A percentile compares a stretch with the other conserved stretches of the same genome.
These are phyloP conservation scores for Bimastos eiseni DNA, from an alignment of 2,888 invertebrate species.

Conservation along the genomic window DNA sequence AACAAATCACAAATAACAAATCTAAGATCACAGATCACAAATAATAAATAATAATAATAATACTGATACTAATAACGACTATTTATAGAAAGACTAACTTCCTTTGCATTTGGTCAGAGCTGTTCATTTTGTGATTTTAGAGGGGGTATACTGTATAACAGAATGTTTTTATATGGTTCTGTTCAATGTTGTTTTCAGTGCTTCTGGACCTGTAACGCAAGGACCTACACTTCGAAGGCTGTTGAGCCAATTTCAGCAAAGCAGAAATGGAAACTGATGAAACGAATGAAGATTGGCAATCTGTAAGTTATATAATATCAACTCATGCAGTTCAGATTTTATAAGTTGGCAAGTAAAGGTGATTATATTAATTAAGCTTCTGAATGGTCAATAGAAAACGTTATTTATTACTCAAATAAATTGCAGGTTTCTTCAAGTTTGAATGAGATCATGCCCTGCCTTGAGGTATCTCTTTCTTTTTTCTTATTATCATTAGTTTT, in stretches of 20 bases:
- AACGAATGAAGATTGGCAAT: not conserved
- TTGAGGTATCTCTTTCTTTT: not conserved
- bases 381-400: not conserved
- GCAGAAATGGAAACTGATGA: not conserved
- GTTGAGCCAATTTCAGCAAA: not conserved
- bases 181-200: no score
- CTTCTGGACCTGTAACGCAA: not conserved
- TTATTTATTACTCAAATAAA: not conserved
- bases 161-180: no score
- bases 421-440: not conserved
- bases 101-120: not conserved
- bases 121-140: not conserved
- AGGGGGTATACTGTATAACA: no score
- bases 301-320: constrained; percentile 4
- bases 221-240: not conserved
- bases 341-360: no score
- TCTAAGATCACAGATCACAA: no score
- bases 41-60: no score
- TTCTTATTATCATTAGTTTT: not conserved
- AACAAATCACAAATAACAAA: no score
- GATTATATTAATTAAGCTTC: no score
- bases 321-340: no score
- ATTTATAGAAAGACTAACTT: no score
- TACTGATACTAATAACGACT: no score
- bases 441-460: not conserved